Conservation (phyloP, 2,113 vertebrate species). For the Machaerirhynchus nigripectus region DNA sequence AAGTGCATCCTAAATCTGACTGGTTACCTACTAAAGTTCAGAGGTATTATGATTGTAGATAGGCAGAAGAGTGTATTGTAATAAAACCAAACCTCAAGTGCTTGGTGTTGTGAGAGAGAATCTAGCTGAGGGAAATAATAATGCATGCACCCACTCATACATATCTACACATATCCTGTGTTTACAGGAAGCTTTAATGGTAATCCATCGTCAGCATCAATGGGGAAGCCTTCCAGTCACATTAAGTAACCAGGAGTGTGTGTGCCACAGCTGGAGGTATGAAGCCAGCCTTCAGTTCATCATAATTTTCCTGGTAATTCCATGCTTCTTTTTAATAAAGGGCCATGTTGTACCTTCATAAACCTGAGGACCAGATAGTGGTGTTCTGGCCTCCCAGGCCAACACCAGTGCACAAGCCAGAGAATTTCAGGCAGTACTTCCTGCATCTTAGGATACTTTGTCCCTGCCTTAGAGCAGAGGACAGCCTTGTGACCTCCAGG, state of each 20-base stretch:
- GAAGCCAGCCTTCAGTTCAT: not conserved
- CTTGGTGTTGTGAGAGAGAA: not conserved
- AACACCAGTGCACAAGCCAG: not conserved
- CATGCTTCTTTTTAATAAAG: not conserved
- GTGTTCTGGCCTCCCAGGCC: not conserved
- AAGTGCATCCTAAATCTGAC: not conserved
- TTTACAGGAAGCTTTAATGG: not conserved
- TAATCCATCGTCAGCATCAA: not conserved
- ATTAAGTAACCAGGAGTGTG: not conserved
- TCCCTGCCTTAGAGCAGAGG: not conserved
- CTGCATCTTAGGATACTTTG: not conserved
- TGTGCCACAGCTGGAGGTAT: not conserved
- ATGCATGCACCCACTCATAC: accelerated
- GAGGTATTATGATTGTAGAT: not conserved
- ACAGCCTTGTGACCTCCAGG: not conserved
- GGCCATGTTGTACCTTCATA: not conserved
- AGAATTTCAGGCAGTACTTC: not conserved
- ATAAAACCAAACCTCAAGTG: not conserved
- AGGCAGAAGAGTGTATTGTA: not conserved
- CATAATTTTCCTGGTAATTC: not conserved
- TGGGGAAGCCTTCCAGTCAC: not conserved
- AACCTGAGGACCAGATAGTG: not conserved
- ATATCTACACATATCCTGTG: not conserved
- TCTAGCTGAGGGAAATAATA: not conserved
- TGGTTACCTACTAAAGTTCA: not conserved